Evolutionary conservation across 2,797 vertebrate species (phyloP).

Genomic region (Vespertilio murinus): DNA sequence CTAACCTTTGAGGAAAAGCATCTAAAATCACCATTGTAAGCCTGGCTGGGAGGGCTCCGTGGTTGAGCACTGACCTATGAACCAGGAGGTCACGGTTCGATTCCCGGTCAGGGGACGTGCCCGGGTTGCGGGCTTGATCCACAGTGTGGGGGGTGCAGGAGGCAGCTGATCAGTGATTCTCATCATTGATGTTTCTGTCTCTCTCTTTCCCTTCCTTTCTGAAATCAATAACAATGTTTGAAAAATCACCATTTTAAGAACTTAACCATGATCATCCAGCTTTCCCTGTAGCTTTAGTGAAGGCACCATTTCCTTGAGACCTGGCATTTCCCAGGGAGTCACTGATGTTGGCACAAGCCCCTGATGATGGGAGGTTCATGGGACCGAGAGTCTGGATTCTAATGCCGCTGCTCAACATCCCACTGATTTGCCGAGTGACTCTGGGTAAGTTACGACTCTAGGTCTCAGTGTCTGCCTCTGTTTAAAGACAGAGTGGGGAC

Average conservation of each 20-base stretch:
- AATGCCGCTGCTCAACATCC: not conserved
- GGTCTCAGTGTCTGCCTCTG: not conserved
- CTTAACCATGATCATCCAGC: not conserved
- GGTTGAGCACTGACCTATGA: too few relatives aligned
- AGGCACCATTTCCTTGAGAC: not conserved
- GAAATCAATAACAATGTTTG: too few relatives aligned
- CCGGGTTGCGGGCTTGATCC: too few relatives aligned
- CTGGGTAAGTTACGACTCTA: not conserved
- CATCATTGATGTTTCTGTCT: too few relatives aligned
- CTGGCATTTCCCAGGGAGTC: not conserved
- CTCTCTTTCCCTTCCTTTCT: too few relatives aligned
- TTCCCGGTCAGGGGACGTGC: too few relatives aligned
- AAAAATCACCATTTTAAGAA: not conserved
- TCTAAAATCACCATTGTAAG: not conserved
- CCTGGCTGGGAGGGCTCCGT: too few relatives aligned
- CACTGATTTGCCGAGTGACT: not conserved
- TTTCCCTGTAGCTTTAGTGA: not conserved
- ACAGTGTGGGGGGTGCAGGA: too few relatives aligned
- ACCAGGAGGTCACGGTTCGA: too few relatives aligned
- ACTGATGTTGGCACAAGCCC: not conserved
- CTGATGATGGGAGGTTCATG: accelerated
- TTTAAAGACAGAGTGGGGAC: not conserved
- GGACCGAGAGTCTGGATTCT: not conserved
- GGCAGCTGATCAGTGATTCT: too few relatives aligned
- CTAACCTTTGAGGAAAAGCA: not conserved